Evolutionary conservation across 2,888 invertebrate genomes (phyloP).

Genomic region (Strigamia crassipes): DNA sequence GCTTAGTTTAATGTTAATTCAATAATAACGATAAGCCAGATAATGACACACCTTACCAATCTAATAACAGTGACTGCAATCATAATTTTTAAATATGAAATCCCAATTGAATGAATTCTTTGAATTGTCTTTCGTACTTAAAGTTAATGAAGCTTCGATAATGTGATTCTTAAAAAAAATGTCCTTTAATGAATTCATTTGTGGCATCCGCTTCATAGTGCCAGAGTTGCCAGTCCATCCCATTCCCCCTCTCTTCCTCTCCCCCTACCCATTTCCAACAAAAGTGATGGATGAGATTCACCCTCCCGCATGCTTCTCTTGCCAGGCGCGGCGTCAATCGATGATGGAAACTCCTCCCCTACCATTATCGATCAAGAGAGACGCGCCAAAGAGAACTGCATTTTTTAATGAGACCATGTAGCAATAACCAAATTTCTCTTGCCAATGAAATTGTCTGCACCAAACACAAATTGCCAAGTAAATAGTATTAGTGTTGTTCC

Average conservation of each 20-base stretch:
- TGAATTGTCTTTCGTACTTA: no score
- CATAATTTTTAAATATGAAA: no score
- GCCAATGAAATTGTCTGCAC: neutral
- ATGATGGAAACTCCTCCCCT: neutral
- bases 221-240: neutral
- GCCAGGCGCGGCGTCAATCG: neutral
- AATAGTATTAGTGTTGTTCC: neutral
- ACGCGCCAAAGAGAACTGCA: neutral
- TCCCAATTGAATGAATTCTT: no score
- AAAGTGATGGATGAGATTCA: neutral
- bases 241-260: neutral
- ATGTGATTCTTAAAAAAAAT: conserved; percentile 14
- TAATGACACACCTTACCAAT: no score
- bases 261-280: neutral
- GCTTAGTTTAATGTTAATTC: no score
- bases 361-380: neutral
- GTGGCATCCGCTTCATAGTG: no score
- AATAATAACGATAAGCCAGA: no score
- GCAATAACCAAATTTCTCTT: neutral
- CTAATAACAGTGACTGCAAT: no score
- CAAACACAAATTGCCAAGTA: neutral
- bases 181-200: neutral
- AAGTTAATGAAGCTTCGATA: neutral
- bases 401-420: neutral
- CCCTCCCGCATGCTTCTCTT: neutral